Evolutionary conservation across 2,113 vertebrate species (phyloP), one percentile per base, ranked within the genome.

Genomic region (Leuciscus idus): DNA sequence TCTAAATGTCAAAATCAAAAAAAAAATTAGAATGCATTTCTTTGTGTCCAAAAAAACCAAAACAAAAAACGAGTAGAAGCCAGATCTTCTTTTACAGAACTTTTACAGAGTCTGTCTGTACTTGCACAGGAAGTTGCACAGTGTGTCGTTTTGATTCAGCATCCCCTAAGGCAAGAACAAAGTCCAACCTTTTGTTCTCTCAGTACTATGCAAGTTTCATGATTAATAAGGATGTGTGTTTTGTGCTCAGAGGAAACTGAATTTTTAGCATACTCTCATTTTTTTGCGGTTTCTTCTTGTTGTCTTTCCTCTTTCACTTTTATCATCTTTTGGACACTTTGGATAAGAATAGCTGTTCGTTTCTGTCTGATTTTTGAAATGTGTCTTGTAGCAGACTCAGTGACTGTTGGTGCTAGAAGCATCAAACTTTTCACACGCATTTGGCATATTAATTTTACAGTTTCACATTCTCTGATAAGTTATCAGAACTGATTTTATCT

Each of bases 51-150:
- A 8, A 55, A 15, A 13, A 43, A 28, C 7, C 3, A 15, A 15
- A 4, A 1, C 4, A 39, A 39, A 39, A 39, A 1, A 4, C 1
- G 36, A 26, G 9, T 9, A 74, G 5, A 8, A 33, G 8, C n/a
- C 17, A 77, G 26, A 33, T 43, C 21, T 26, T 2, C 13, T 61
- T 17, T 81, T 66, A 46, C 39, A 48, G 21, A 46, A 26, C 13
- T 10, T 23, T 28, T 26, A 26, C 26, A 26, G 26, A 26, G 57
- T 64, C 78, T 66, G 80, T 82, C 80, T 70, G 12, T 33, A 66
- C 61, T 82, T 82, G 62, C 2, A 15, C 17, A n/a, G 62, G 61
- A 82, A 52, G 62, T 82, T 82, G 62, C 17, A 50, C 80, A 82
- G 70, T 70, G 12, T 1, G 23, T 17, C 15, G 0, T 50, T 50